Evolutionary conservation across 2,888 invertebrate species (phyloP).

Genomic region (Drosophila kambysellisi): DNA sequence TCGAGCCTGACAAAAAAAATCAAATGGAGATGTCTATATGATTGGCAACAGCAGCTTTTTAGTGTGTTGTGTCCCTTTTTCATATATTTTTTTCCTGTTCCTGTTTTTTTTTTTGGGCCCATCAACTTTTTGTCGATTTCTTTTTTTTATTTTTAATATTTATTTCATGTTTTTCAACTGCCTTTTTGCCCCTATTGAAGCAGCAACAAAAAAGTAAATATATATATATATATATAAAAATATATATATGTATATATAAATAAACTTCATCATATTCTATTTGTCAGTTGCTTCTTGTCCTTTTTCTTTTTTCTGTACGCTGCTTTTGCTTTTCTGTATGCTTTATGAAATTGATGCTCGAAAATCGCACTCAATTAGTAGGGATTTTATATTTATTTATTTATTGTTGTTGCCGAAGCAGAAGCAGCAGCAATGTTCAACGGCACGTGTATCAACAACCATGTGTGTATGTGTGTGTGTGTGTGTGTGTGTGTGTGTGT

Average conservation of each 20-base stretch:
- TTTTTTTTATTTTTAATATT: constrained; percentile 61
- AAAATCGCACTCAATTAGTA: constrained; percentile 81
- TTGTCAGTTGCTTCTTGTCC: constrained; percentile 17
- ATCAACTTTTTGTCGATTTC: constrained; percentile 55
- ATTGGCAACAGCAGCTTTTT: constrained; percentile 80
- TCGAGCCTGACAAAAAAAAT: constrained; percentile 44
- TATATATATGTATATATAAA: constrained; percentile 43
- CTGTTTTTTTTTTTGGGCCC: constrained; percentile 35
- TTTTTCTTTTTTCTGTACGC: constrained; percentile 3
- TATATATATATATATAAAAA: constrained; percentile 1
- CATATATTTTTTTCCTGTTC: background rate
- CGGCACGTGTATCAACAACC: constrained; percentile 60
- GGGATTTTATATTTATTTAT: constrained; percentile 80
- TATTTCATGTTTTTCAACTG: constrained; percentile 68
- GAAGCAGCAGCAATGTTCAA: constrained; percentile 25
- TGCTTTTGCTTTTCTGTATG: constrained; percentile 48
- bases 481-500: constrained; percentile 7
- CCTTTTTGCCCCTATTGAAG: constrained; percentile 45
- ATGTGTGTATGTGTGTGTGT: constrained; percentile 8
- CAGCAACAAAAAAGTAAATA: constrained; percentile 3
- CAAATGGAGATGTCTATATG: constrained; percentile 59
- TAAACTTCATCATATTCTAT: constrained; percentile 8
- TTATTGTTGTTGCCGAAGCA: constrained; percentile 64
- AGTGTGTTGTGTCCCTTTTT: constrained; percentile 67
- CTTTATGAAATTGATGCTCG: constrained; percentile 81